Conservation (phyloP, 1,140 invertebrate species). For the Dendrolimus punctatus region DNA sequence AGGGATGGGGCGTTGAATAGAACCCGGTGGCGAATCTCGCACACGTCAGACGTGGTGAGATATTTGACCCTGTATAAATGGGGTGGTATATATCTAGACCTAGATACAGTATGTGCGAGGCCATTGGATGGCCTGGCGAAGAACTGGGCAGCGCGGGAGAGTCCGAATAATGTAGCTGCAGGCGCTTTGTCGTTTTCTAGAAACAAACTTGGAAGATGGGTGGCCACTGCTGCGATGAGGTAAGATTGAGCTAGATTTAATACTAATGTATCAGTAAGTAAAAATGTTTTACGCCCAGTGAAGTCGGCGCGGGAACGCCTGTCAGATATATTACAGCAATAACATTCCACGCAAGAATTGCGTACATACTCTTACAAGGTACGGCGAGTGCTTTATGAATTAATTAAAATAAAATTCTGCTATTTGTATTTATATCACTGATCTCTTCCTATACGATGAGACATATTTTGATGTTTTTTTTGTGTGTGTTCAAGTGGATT, state of each 20-base stretch:
- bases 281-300: too few species aligned
- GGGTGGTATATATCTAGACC: slow-evolving; percentile 84
- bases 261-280: too few species aligned
- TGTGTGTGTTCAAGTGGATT: too few species aligned
- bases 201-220: slow-evolving; percentile 71
- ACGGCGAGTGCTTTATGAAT: too few species aligned
- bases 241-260: slow-evolving; percentile 11
- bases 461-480: too few species aligned
- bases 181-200: slow-evolving; percentile 77
- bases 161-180: slow-evolving; percentile 73
- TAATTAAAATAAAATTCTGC: too few species aligned
- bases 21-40: slow-evolving; percentile 72
- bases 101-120: slow-evolving; percentile 81
- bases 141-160: slow-evolving; percentile 80
- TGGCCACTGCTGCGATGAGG: slow-evolving; percentile 74
- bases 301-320: too few species aligned
- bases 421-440: too few species aligned
- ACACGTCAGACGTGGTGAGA: slow-evolving; percentile 80
- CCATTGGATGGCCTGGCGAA: slow-evolving; percentile 71
- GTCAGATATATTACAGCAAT: too few species aligned
- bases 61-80: slow-evolving; percentile 83
- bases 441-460: too few species aligned
- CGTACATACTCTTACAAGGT: too few species aligned
- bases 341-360: too few species aligned
- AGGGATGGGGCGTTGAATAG: slow-evolving; percentile 67